Conservation (phyloP, 2,113 vertebrate genomes). For the Corythoichthys intestinalis region DNA sequence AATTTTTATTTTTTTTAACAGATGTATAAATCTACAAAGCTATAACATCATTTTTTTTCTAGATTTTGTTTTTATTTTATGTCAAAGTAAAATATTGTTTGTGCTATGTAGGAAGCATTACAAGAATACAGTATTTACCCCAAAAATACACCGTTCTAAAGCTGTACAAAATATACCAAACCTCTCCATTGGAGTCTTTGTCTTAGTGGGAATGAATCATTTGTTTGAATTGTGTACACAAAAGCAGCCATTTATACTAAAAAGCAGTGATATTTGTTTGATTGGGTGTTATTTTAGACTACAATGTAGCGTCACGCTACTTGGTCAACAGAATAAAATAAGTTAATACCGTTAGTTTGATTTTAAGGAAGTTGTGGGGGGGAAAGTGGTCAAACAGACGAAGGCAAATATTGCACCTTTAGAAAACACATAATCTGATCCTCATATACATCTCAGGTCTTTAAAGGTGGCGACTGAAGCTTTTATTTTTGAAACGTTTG, state of each 20-base stretch:
- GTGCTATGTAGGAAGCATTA: constrained; percentile 65
- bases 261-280: constrained; percentile 14
- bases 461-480: constrained; percentile 21
- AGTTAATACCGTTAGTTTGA: constrained; percentile 34
- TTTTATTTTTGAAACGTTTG: constrained; percentile 14
- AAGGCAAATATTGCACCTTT: constrained; percentile 38
- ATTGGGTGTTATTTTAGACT: constrained; percentile 2
- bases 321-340: constrained; percentile 27
- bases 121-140: constrained; percentile 60
- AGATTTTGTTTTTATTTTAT: constrained; percentile 51
- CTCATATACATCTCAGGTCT: constrained; percentile 58
- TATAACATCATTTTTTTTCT: constrained; percentile 54
- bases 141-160: constrained; percentile 74
- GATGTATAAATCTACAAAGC: constrained; percentile 73
- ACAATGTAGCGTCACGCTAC: background rate
- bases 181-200: constrained; percentile 56
- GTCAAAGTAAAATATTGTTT: constrained; percentile 65
- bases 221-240: constrained; percentile 14
- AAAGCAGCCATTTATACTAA: constrained; percentile 9
- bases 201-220: constrained; percentile 40
- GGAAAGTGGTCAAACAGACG: constrained; percentile 28
- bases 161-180: constrained; percentile 75
- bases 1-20: constrained; percentile 51
- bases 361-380: constrained; percentile 1
- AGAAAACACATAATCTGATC: constrained; percentile 35